Base-by-base conservation (phyloP, 2,797 vertebrate genomes). In the Gastrophryne carolinensis region DNA sequence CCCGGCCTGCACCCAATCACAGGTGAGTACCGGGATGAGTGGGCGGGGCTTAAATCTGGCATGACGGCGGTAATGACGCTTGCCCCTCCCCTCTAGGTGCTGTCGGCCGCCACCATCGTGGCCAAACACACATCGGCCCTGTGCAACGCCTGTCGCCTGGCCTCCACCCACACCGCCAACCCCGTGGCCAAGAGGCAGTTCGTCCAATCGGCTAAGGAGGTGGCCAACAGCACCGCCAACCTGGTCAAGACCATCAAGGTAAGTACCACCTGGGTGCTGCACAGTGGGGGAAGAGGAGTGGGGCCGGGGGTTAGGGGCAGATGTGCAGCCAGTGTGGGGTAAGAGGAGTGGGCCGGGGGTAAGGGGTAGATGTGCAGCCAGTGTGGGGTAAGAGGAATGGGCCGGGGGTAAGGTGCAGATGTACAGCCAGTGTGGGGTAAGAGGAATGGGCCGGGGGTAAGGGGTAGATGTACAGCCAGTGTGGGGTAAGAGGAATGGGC, bases 161-260 rank as follows among this genome's bases (percentile, higher is more conserved):
- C 97, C 15, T 99, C 97, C 19, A 96, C 96, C 64, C 94, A 91
- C 61, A 98, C 98, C 0, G 81, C 94, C 76, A 99, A 98, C 81
- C 94, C 97, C 0, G 95, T 98, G 0, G 98, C 97, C 87, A 99
- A 99, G 90, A 93, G 97, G 79, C 98, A 99, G 87, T 99, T 99
- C 1, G 97, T 99, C 75, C 98, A 99, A 72, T 98, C 97, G 0
- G 97, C 98, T 83, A 99, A 99, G 81, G 97, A 99, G 58, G 98
- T 99, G 88, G 97, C 98, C 78, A 99, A 98, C 88, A 99, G 95
- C 86, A 99, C 97, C 0, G 96, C 97, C 77, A 98, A 98, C 83
- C 91, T 99, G 15, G 96, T 99, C 84, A 99, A 99, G 88, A 98
- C 96, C 80, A 99, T 99, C 70, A 99, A 98, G 94, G 98, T 98